A percentile compares a stretch with the other conserved stretches of the same genome.
Conservation (phyloP, 2,113 vertebrate genomes). For the Scortum barcoo region DNA sequence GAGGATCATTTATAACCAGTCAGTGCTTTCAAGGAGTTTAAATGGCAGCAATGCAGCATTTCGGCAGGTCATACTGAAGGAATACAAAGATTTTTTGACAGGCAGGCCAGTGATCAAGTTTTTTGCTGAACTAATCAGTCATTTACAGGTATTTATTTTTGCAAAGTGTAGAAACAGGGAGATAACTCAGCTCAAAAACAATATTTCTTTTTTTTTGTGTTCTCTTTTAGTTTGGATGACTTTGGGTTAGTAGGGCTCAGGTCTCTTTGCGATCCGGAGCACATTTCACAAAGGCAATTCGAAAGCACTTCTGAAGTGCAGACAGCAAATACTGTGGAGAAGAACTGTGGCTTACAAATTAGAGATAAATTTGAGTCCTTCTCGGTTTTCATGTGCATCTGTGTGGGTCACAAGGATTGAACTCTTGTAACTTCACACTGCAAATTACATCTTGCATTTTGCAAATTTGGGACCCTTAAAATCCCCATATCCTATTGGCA, state of each 20-base stretch:
- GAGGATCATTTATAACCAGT: neutral
- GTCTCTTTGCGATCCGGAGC: conserved; percentile 1
- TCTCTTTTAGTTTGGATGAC: neutral
- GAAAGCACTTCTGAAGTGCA: neutral
- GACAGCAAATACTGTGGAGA: neutral
- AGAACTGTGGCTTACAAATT: too few relatives aligned
- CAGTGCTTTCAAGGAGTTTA: neutral
- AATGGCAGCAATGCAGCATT: conserved; percentile 23
- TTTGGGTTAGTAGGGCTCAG: neutral
- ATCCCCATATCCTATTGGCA: too few relatives aligned
- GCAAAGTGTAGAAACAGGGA: neutral
- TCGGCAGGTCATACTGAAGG: neutral
- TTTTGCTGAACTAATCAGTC: too few relatives aligned
- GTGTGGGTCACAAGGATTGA: too few relatives aligned
- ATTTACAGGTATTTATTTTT: neutral
- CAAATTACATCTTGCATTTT: neutral
- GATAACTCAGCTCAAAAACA: too few relatives aligned
- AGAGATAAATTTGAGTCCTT: neutral
- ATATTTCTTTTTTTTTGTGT: too few relatives aligned
- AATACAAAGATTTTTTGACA: neutral
- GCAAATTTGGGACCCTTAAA: neutral
- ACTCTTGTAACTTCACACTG: neutral
- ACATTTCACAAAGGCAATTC: neutral
- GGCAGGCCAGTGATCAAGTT: neutral
- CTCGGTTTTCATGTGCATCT: too few relatives aligned